phyloP scores from a whole-genome alignment of 2,113 vertebrate genomes.

The Stictonetta naevosa region DNA sequence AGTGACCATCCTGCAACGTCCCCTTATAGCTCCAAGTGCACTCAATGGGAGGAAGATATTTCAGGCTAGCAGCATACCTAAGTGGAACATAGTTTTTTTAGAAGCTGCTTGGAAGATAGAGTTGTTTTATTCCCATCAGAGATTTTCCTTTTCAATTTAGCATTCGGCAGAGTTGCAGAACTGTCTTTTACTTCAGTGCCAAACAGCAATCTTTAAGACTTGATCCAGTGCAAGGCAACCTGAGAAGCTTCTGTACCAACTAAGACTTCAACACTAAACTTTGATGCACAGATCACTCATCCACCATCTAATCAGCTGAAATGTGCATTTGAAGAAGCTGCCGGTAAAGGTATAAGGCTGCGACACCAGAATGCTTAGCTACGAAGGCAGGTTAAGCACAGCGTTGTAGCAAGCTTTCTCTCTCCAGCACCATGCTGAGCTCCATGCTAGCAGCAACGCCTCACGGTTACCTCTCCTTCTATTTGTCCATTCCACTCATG shows the following conservation, averaged over 20 bases:
- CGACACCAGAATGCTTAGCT: conserved; percentile 5
- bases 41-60: neutral
- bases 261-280: neutral
- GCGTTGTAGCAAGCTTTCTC: conserved; percentile 20
- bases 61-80: neutral
- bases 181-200: neutral
- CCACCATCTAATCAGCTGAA: conserved; percentile 8
- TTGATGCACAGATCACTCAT: neutral
- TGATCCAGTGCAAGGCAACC: neutral
- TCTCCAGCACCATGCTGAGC: neutral
- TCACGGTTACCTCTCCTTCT: neutral
- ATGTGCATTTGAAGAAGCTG: conserved; percentile 15
- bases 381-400: neutral
- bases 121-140: neutral
- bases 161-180: neutral
- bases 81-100: neutral
- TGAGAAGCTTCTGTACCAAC: conserved; percentile 10
- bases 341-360: neutral
- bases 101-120: neutral
- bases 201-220: neutral
- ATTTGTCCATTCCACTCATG: neutral
- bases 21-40: neutral
- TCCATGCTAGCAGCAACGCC: neutral
- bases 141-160: neutral
- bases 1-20: neutral